Base-by-base conservation (phyloP, 2,888 invertebrate genomes). In the Liopterus haemorrhoidalis region DNA sequence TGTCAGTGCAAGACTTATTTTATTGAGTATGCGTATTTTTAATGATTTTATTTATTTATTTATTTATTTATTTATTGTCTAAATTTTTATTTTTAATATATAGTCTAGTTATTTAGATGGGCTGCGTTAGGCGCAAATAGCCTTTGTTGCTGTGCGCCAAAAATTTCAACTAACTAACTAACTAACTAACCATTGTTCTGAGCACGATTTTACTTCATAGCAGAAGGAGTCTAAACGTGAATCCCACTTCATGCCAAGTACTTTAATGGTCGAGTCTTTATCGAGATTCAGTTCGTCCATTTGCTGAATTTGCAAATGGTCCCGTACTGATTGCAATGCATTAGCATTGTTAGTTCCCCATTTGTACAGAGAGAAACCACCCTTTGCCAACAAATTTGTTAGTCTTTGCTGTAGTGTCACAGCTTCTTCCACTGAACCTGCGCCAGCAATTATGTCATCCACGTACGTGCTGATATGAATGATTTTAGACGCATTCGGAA, bases 361-460 rank as follows among this genome's bases (percentile, higher is more conserved):
- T 25, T 38, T 38, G 4, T 27, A 5, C 5, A 38, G 16, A 9
- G 24, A 24, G 6, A 38, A 38, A 4, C 27, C 16, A 15, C 6
- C 27, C 1, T 16, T 14, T 8, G 6, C 8, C 9, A 38, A 14
- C 9, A 38, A 19, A 2, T n/a, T 16, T n/a, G 25, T 16, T 4
- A 38, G 8, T 24, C 25, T 27, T 20, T 16, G 12, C 16, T 15
- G 27, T 15, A 38, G 38, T 5, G 8, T 4, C 6, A 33, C 8
- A 5, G 43, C 43, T 20, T 22, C 36, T 8, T 28, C 25, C 5
- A 37, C 25, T 5, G 35, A 16, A n/a, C 8, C 9, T 1, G 22
- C 33, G 11, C 20, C n/a, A 5, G 28, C 27, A 12, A 43, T 30
- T 14, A 45, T 22, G 20, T 45, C 45, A 16, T 45, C 45, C 25